Evolutionary conservation across 2,113 vertebrate genomes (phyloP), one percentile per base, ranked within the genome.

Genomic region (Synodontis membranacea): DNA sequence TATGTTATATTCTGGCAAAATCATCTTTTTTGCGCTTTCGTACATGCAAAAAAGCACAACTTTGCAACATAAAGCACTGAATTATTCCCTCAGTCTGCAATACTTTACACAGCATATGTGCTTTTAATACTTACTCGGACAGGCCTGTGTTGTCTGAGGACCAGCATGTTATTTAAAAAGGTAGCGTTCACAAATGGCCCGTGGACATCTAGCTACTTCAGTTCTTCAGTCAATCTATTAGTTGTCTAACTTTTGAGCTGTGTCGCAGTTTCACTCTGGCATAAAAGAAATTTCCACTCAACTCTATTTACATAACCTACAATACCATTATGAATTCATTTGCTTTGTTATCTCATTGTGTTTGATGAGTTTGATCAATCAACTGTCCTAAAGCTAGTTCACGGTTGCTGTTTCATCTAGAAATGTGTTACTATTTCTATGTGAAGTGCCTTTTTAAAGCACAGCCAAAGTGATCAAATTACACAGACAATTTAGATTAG

Each of bases 31-130:
- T 80, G 52, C 28, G 52, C 34, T 25, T 80, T 80, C 58, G 1
- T 80, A 58, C 78, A 58, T 80, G 52, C 52, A 80, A 79, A 37
- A 58, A 21, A 80, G 54, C 14, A 52, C n/a, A 78, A 15, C 42
- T 50, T 4, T 31, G 31, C 50, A 54, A 79, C 17, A 52, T 52
- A 34, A 56, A 37, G 19, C 50, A 58, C 10, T 58, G 52, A 1
- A 28, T 39, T 8, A 58, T 25, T 42, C 52, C n/a, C 39, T 56
- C 17, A 39, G 31, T 56, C 6, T 23, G 25, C 28, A 58, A 58
- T 42, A 54, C 31, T 23, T 79, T 79, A 12, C 10, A 39, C 50
- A 80, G 50, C 31, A 9, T 56, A 56, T 37, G 78, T 80, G 50
- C 78, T 39, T 56, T 80, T 56, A 39, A 48, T 31, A 78, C 15